These are phyloP conservation scores for Acestrorhynchus altus DNA, from an alignment of 2,797 vertebrate species.

Conservation along the genomic window DNA sequence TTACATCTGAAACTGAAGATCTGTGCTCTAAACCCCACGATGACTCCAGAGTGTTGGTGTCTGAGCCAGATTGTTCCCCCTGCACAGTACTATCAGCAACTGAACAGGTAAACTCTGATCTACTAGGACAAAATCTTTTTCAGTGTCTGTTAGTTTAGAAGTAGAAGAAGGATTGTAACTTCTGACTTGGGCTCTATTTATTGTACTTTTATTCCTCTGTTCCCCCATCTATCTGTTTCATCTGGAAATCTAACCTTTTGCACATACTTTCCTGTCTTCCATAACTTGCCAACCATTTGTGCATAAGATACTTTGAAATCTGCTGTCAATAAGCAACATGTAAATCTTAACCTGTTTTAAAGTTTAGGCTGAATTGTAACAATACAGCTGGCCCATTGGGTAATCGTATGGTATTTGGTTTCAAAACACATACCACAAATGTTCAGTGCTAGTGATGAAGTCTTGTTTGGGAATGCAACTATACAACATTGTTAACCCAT, in stretches of 20 bases:
- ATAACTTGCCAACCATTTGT: no score
- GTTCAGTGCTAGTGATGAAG: constrained; percentile 55
- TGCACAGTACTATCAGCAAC: constrained; percentile 60
- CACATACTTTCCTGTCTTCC: not conserved
- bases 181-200: no score
- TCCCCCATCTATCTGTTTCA: not conserved
- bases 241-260: not conserved
- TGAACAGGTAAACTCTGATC: constrained; percentile 78
- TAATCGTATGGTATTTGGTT: constrained; percentile 50
- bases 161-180: no score
- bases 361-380: constrained; percentile 17
- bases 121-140: not conserved
- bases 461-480: constrained; percentile 71
- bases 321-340: not conserved
- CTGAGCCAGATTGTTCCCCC: constrained; percentile 72
- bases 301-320: not conserved
- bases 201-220: not conserved
- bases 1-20: constrained; percentile 93
- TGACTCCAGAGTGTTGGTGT: constrained; percentile 79
- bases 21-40: constrained; percentile 92
- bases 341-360: no score
- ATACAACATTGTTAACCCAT: constrained; percentile 59
- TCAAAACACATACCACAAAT: constrained; percentile 58
- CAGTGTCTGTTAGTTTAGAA: not conserved
- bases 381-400: constrained; percentile 8